Conservation (phyloP, 2,113 vertebrate genomes). For the Hucho hucho region DNA sequence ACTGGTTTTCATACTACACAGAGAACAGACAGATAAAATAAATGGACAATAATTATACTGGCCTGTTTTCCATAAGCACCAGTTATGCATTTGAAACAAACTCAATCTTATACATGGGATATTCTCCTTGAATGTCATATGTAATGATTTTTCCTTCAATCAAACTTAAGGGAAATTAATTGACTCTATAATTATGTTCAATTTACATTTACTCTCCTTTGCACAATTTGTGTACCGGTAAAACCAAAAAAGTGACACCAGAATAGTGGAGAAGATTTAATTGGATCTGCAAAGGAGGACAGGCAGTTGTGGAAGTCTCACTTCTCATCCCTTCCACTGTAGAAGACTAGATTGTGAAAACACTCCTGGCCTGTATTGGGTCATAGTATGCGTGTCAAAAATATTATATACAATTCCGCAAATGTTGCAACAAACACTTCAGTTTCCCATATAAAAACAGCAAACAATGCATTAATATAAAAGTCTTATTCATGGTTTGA, state of each 20-base stretch:
- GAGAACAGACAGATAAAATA: conserved; percentile 36
- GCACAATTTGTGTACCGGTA: too few species aligned
- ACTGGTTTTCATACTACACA: conserved; percentile 38
- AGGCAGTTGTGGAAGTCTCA: too few species aligned
- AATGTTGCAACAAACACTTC: conserved; percentile 25
- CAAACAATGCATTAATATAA: conserved; percentile 25
- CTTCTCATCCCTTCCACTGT: too few species aligned
- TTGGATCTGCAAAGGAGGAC: too few species aligned
- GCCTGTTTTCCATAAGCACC: conserved; percentile 36
- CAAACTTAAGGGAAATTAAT: too few species aligned
- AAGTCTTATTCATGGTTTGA: conserved; percentile 35
- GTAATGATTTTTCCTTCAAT: conserved; percentile 9
- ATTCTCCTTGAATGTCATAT: background rate
- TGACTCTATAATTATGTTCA: too few species aligned
- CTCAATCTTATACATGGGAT: background rate
- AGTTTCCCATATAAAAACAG: conserved; percentile 32
- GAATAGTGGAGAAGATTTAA: too few species aligned
- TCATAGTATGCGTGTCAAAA: background rate
- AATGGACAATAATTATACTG: conserved; percentile 34
- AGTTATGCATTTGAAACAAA: conserved; percentile 11
- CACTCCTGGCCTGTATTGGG: background rate
- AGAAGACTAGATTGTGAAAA: conserved; percentile 7
- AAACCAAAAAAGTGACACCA: too few species aligned
- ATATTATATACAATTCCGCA: conserved; percentile 6
- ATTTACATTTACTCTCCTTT: too few species aligned